These are phyloP conservation scores for Drosophila nigritarsus DNA, from an alignment of 2,888 invertebrate species.

Conservation along the genomic window DNA sequence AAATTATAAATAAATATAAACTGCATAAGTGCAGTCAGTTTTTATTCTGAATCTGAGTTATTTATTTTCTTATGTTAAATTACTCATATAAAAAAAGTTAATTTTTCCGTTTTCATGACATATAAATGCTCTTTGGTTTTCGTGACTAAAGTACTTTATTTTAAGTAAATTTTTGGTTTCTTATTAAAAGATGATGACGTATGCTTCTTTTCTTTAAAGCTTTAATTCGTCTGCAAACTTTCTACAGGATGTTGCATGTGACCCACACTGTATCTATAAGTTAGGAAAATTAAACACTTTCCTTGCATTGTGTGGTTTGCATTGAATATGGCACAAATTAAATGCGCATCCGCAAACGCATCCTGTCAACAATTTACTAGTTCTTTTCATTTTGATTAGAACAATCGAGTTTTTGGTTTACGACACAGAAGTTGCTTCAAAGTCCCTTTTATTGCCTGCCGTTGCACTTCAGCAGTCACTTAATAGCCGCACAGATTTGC, in stretches of 20 bases:
- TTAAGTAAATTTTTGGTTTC: not conserved
- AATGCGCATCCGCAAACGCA: slow-evolving; percentile 79
- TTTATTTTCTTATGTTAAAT: not conserved
- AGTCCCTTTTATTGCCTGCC: slow-evolving; percentile 35
- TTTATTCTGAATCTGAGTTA: not conserved
- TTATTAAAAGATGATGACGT: not conserved
- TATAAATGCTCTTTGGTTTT: not conserved
- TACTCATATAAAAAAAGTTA: not conserved
- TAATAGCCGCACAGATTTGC: slow-evolving; percentile 53
- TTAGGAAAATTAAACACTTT: not conserved
- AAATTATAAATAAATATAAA: too few species aligned
- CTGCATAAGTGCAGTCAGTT: not conserved
- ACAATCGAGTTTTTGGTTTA: slow-evolving; percentile 63
- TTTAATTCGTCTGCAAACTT: not conserved
- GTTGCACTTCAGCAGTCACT: slow-evolving; percentile 34
- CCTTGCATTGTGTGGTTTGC: slow-evolving; percentile 37
- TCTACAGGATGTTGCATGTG: not conserved
- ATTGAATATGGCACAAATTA: slow-evolving; percentile 77
- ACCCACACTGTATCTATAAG: not conserved
- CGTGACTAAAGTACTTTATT: not conserved
- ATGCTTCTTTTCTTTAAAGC: not conserved
- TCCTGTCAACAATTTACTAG: slow-evolving; percentile 83
- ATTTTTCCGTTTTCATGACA: not conserved
- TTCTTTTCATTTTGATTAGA: slow-evolving; percentile 55
- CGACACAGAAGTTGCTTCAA: slow-evolving; percentile 57